These are phyloP conservation scores for Ameiurus melas DNA, from an alignment of 2,113 vertebrate species.

Conservation along the genomic window DNA sequence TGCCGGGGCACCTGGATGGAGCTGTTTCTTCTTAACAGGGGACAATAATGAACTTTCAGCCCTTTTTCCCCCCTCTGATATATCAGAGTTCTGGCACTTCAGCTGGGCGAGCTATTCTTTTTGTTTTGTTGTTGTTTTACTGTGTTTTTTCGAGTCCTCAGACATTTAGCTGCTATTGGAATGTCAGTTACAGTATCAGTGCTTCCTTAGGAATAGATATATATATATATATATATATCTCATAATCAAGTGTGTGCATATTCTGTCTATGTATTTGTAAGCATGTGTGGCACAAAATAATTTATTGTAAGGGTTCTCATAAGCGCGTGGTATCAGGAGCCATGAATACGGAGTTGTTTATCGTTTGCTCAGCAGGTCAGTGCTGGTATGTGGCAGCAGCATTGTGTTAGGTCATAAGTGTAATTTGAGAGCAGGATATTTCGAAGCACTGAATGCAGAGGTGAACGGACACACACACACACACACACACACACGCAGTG, in stretches of 20 bases:
- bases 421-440: not conserved
- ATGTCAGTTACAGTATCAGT: slow-evolving; percentile 66
- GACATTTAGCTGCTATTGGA: slow-evolving; percentile 67
- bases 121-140: slow-evolving; percentile 78
- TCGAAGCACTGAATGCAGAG: not conserved
- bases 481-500: not conserved
- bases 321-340: not conserved
- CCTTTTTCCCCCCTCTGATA: slow-evolving; percentile 57
- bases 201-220: not conserved
- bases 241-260: not conserved
- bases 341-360: not conserved
- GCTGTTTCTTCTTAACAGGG: not conserved
- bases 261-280: not conserved
- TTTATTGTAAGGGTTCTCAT: not conserved
- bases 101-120: slow-evolving; percentile 83
- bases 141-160: slow-evolving; percentile 77
- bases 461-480: not conserved
- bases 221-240: no score
- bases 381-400: not conserved
- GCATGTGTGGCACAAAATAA: not conserved
- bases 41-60: slow-evolving; percentile 59
- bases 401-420: not conserved
- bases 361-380: not conserved
- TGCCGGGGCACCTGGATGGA: not conserved
- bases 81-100: slow-evolving; percentile 80